Percentiles rank a stretch among this genome's conserved stretches.
Conservation (phyloP, 2,888 invertebrate species). For the Ochropleura plecta region DNA sequence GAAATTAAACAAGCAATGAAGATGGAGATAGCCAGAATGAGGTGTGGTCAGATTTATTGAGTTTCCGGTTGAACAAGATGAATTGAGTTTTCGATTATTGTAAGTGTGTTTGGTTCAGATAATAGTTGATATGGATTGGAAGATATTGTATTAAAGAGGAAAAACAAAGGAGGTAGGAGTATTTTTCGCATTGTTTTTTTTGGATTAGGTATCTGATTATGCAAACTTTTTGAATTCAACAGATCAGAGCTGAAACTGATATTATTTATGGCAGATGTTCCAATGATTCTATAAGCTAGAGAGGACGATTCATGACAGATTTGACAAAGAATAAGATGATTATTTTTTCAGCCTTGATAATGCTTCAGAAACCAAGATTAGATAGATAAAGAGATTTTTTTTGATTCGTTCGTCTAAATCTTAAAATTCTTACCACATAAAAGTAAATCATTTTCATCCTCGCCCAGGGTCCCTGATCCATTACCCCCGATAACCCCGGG, state of each 20-base stretch:
- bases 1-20: slow-evolving; percentile 57
- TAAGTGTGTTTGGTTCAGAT: neutral
- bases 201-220: neutral
- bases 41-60: slow-evolving; percentile 41
- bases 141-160: neutral
- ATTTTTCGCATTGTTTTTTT: neutral
- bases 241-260: neutral
- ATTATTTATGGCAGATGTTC: neutral
- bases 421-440: neutral
- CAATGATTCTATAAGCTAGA: neutral
- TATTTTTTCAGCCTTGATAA: neutral
- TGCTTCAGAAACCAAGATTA: neutral
- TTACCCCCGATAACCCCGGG: slow-evolving; percentile 63
- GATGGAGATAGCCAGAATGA: slow-evolving; percentile 56
- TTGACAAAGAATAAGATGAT: neutral
- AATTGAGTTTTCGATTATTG: slow-evolving; percentile 5
- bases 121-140: neutral
- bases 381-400: neutral
- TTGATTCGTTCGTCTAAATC: too few relatives aligned
- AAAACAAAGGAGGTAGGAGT: too few relatives aligned
- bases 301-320: neutral
- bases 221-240: neutral
- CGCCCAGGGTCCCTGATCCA: slow-evolving; percentile 19
- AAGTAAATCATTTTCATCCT: slow-evolving; percentile 23
- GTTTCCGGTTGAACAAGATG: slow-evolving; percentile 34